Conservation (phyloP, 1,140 invertebrate genomes). For the Solenopsis fugax region DNA sequence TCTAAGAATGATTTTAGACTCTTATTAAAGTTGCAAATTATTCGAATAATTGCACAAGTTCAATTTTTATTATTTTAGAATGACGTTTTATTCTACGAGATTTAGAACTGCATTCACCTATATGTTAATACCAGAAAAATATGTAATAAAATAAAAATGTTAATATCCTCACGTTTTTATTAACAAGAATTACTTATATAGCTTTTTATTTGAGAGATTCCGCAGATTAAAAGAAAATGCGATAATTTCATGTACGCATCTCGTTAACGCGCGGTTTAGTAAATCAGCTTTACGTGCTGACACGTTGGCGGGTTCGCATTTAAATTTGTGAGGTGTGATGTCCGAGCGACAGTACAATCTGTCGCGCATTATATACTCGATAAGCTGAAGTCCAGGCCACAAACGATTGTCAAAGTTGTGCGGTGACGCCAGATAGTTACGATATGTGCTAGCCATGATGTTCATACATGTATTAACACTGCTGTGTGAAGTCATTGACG, state of each 20-base stretch:
- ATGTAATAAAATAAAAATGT: conserved; percentile 2
- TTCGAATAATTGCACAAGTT: too few species aligned
- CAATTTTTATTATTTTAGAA: too few species aligned
- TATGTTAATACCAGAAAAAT: neutral
- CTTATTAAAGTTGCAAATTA: too few species aligned
- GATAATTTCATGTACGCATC: neutral
- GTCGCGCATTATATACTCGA: conserved; percentile 30
- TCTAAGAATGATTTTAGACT: too few species aligned
- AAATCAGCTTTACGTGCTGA: conserved; percentile 15
- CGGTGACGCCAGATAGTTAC: conserved; percentile 1
- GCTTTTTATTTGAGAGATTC: neutral
- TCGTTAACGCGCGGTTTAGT: conserved; percentile 5
- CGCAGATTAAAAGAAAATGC: neutral
- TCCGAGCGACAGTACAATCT: conserved; percentile 36
- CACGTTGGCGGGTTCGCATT: neutral
- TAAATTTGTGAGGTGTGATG: conserved; percentile 11
- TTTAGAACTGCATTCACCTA: neutral
- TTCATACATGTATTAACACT: conserved; percentile 26
- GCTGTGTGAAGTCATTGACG: conserved; percentile 19
- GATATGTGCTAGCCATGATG: neutral
- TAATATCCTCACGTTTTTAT: neutral
- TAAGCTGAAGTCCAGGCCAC: conserved; percentile 43
- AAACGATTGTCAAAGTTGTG: conserved; percentile 50
- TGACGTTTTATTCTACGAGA: too few species aligned
- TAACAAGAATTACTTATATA: neutral